phyloP scores from a whole-genome alignment of 2,888 invertebrate species.

The Panopea generosa region DNA sequence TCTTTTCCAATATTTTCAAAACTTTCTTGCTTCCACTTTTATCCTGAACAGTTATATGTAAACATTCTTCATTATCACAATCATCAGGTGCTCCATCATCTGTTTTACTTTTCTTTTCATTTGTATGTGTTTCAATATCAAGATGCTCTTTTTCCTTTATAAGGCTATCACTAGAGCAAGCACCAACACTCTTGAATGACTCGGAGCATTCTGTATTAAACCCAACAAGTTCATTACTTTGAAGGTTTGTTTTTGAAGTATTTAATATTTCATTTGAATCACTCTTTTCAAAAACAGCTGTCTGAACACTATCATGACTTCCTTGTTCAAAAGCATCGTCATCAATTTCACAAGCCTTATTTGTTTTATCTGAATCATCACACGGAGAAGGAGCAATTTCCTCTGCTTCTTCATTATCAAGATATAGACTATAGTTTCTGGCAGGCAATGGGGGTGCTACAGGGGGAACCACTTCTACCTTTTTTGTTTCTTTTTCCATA shows the following conservation, averaged over 20 bases:
- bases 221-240: no score
- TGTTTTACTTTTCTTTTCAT: no score
- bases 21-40: constrained; percentile 33
- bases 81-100: background rate
- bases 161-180: no score
- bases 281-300: constrained; percentile 13
- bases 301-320: background rate
- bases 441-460: constrained; percentile 63
- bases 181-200: no score
- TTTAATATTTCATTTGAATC: background rate
- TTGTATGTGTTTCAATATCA: no score
- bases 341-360: background rate
- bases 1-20: constrained; percentile 38
- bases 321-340: constrained; percentile 32
- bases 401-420: constrained; percentile 58
- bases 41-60: constrained; percentile 43
- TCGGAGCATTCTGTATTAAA: no score
- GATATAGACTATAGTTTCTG: constrained; percentile 66
- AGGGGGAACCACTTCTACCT: constrained; percentile 20
- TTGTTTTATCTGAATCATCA: background rate
- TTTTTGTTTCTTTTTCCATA: constrained; percentile 10
- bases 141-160: no score
- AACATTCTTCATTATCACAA: constrained; percentile 9
- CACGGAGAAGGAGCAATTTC: background rate
- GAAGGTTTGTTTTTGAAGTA: background rate